A percentile compares a stretch with the other conserved stretches of the same genome.
Evolutionary conservation across 2,888 invertebrate species (phyloP).

Genomic region (Cephus sareptanus): DNA sequence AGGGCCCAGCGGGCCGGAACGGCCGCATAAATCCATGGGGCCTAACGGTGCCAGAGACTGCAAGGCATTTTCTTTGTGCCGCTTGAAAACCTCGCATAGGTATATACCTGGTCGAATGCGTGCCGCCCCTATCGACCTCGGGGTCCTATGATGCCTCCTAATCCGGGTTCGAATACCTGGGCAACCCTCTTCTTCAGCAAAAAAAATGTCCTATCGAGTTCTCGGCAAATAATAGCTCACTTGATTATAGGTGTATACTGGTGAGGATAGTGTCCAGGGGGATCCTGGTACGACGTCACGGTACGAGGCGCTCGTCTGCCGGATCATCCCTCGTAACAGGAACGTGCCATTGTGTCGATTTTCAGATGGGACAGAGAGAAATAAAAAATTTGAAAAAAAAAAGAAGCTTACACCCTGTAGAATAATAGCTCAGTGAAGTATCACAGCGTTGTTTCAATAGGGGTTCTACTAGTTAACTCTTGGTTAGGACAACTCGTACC

Average conservation of each 20-base stretch:
- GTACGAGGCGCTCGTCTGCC: not conserved
- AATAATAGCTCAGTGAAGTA: not conserved
- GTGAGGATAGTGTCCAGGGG: not conserved
- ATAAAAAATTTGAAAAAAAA: conserved; percentile 34
- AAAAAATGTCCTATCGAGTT: conserved; percentile 29
- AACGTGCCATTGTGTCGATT: conserved; percentile 9
- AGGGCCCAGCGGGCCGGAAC: not conserved
- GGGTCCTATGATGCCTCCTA: not conserved
- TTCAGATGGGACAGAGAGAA: conserved; percentile 19
- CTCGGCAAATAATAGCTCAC: conserved; percentile 45
- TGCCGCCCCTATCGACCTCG: conserved; percentile 2
- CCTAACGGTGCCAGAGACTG: conserved; percentile 44
- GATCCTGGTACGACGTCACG: not conserved
- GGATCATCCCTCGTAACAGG: conserved; percentile 1
- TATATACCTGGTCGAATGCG: conserved; percentile 2
- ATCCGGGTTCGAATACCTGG: not conserved
- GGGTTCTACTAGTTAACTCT: not conserved
- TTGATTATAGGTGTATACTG: conserved; percentile 18
- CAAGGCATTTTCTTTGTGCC: conserved; percentile 41
- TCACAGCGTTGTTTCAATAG: not conserved
- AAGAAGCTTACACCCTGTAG: not conserved
- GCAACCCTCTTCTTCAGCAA: not conserved
- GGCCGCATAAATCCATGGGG: conserved; percentile 34
- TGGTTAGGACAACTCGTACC: not conserved
- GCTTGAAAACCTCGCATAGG: not conserved